Evolutionary conservation across 2,113 vertebrate genomes (phyloP).

Genomic region (Muntiacus reevesi): DNA sequence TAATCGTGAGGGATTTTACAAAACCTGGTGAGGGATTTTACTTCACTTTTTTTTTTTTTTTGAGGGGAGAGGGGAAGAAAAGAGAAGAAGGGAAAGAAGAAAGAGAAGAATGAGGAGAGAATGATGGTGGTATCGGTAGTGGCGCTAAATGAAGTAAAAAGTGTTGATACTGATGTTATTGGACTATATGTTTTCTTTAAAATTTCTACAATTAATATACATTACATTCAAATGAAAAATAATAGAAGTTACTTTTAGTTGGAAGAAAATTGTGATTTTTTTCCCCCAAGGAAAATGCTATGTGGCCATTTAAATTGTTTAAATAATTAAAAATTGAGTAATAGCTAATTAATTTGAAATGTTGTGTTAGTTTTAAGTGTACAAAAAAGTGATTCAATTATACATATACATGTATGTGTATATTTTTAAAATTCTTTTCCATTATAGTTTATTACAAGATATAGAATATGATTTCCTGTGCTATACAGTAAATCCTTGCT

Average conservation of each 20-base stretch:
- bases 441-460: background rate
- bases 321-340: background rate
- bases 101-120: background rate
- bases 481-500: background rate
- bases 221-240: background rate
- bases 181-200: background rate
- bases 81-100: background rate
- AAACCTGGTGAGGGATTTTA: background rate
- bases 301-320: background rate
- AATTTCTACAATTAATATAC: background rate
- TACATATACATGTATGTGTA: background rate
- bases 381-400: background rate
- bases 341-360: background rate
- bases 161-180: background rate
- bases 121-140: too few relatives aligned
- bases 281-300: background rate
- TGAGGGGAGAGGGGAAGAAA: background rate
- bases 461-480: background rate
- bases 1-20: background rate
- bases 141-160: background rate
- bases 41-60: background rate
- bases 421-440: background rate
- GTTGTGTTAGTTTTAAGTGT: background rate
- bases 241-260: conserved; percentile 8
- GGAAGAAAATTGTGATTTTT: background rate